Base-by-base conservation (phyloP, 2,888 invertebrate species). In the Eumerus sabulonum region DNA sequence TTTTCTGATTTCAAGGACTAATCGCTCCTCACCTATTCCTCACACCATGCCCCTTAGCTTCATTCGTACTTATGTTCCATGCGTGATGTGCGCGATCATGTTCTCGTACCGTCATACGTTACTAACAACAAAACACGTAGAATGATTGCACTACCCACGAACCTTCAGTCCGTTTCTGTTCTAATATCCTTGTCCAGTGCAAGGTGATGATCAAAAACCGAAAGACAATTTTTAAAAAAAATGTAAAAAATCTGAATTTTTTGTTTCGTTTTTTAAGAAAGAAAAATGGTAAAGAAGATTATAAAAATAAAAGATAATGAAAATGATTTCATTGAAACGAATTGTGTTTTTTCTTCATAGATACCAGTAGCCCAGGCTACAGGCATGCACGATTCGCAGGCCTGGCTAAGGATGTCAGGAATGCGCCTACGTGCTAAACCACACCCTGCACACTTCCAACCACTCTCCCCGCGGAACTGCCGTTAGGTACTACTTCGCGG, bases 211-310 rank as follows among this genome's bases (percentile, higher is more conserved):
- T 27, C 27, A 16, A 44, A 57, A 63, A 63, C 35, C 36, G 53
- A 71, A 72, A 71, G 45, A 62, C 27, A 64, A 76, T n/a, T 60
- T 63, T 72, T n/a, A n/a, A n/a, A 76, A 45, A 51, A 73, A 62
- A 77, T 68, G 73, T 72, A 68, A 77, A 47, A 73, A 72, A 70
- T 59, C 51, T 67, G 51, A 68, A 59, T 73, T 59, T 63, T 72
- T 67, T 27, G 27, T 72, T 53, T 56, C 18, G 42, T 72, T 76
- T 70, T 67, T 71, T 50, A 57, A 57, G 42, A 51, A 59, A 67
- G 47, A 73, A 73, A 67, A 74, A 59, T 72, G 62, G 42, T 50
- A 59, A 64, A 64, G 63, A 70, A 54, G 57, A 62, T 67, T 76
- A 66, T 51, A 19, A 67, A 36, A 72, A 53, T 18, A 62, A 60